Conservation (phyloP, 2,113 vertebrate genomes). For the Atlantisia rogersi region DNA sequence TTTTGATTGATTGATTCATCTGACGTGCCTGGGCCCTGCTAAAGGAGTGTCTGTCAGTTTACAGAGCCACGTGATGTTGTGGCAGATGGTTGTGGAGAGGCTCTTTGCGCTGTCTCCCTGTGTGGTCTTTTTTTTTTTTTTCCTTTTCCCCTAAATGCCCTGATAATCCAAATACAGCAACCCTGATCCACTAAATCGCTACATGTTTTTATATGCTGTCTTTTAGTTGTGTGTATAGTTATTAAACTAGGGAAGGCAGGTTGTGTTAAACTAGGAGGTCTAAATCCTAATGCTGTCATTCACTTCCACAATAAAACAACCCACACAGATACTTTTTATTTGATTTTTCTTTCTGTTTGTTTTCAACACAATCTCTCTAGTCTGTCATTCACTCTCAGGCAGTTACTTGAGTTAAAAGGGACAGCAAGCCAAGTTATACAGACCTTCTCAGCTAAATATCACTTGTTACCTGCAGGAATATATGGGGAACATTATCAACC, state of each 20-base stretch:
- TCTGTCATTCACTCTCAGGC: constrained; percentile 35
- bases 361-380: constrained; percentile 68
- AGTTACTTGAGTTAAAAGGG: constrained; percentile 40
- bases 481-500: constrained; percentile 37
- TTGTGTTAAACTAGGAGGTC: constrained; percentile 53
- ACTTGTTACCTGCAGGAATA: constrained; percentile 70
- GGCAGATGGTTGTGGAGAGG: constrained; percentile 89
- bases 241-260: constrained; percentile 58
- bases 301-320: constrained; percentile 55
- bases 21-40: constrained; percentile 90
- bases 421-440: neutral
- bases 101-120: constrained; percentile 85
- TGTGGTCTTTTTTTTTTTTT: constrained; percentile 80
- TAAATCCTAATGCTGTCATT: constrained; percentile 63
- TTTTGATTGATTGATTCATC: constrained; percentile 97
- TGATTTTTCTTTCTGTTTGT: constrained; percentile 49
- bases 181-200: constrained; percentile 54
- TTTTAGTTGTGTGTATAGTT: constrained; percentile 56
- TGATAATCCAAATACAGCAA: constrained; percentile 76
- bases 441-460: constrained; percentile 65
- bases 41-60: constrained; percentile 87
- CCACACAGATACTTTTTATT: constrained; percentile 40
- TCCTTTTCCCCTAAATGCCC: constrained; percentile 72
- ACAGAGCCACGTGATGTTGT: constrained; percentile 80
- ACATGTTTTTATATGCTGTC: constrained; percentile 63